A percentile compares a stretch with the other conserved stretches of the same genome.
These are phyloP conservation scores for Mirza zaza DNA, from an alignment of 2,113 vertebrate species.

Conservation along the genomic window DNA sequence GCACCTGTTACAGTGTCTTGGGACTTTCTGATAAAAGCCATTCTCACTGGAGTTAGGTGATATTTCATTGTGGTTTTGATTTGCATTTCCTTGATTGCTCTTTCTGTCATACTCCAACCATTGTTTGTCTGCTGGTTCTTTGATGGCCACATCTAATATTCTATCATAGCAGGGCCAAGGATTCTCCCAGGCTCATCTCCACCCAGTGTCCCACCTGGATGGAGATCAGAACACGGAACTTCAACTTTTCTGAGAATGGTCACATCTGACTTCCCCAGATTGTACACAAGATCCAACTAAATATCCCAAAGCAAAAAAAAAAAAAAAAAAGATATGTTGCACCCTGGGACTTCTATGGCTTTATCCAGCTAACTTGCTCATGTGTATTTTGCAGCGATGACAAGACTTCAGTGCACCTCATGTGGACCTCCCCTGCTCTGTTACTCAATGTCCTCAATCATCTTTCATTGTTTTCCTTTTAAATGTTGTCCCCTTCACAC, in stretches of 20 bases:
- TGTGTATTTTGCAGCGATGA: not conserved
- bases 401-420: not conserved
- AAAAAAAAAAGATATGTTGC: not conserved
- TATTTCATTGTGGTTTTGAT: no score
- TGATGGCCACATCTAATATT: not conserved
- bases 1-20: no score
- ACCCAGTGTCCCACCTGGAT: not conserved
- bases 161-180: not conserved
- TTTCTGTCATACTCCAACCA: not conserved
- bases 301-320: not conserved
- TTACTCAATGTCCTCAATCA: not conserved
- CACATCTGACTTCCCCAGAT: not conserved
- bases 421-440: not conserved
- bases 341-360: not conserved
- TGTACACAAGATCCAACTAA: not conserved
- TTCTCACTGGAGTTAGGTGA: no score
- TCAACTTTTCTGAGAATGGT: not conserved
- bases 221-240: not conserved
- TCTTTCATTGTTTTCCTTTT: not conserved
- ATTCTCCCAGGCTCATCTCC: not conserved
- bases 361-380: not conserved
- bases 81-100: no score
- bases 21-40: no score
- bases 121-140: not conserved
- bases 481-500: not conserved